phyloP scores from a whole-genome alignment of 2,888 invertebrate species.

The Camponotus fellah region DNA sequence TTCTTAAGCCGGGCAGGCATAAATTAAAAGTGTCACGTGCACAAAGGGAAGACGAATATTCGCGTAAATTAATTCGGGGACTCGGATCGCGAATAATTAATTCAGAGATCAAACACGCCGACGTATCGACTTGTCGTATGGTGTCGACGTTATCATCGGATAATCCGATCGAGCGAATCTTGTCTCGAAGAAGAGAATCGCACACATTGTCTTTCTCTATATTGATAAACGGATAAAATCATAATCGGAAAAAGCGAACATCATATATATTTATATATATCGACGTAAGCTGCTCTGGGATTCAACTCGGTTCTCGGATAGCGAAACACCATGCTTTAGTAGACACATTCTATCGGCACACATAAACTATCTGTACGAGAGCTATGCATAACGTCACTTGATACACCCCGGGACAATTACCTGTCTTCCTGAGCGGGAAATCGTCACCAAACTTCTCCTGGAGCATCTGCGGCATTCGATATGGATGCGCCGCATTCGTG shows the following conservation, averaged over 20 bases:
- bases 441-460: constrained; percentile 90
- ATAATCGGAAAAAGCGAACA: constrained; percentile 34
- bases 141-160: not conserved
- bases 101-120: not conserved
- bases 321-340: constrained; percentile 81
- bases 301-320: constrained; percentile 55
- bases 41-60: not conserved
- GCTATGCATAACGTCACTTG: constrained; percentile 63
- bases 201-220: not conserved
- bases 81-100: not conserved
- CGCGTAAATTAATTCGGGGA: not conserved
- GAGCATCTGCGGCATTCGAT: constrained; percentile 90
- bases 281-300: constrained; percentile 45
- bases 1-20: not conserved
- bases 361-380: constrained; percentile 70
- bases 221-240: constrained; percentile 4
- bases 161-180: constrained; percentile 41
- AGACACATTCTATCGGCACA: constrained; percentile 82
- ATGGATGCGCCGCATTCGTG: constrained; percentile 89
- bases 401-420: constrained; percentile 87
- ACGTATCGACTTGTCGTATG: not conserved
- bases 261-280: constrained; percentile 31
- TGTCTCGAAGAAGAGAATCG: not conserved
- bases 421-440: constrained; percentile 98
- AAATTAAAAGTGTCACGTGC: constrained; percentile 25